A percentile compares a stretch with the other conserved stretches of the same genome.
Evolutionary conservation across 2,113 vertebrate species (phyloP).

Genomic region (Ia io): DNA sequence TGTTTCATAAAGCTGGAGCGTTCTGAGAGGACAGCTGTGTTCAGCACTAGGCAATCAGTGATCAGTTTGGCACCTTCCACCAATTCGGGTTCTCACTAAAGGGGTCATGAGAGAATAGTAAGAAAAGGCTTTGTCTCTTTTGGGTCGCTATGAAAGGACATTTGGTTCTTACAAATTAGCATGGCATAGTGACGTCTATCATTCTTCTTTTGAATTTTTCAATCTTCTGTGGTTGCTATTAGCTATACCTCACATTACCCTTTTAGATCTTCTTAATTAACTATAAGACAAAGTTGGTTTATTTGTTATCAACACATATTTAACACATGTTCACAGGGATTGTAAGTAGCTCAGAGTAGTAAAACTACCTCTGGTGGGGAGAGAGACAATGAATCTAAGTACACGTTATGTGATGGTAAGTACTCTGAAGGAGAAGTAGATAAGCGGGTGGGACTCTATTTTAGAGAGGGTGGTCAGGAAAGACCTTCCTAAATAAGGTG

Average conservation of each 20-base stretch:
- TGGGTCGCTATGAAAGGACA: conserved; percentile 59
- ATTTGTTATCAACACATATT: neutral
- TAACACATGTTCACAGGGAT: neutral
- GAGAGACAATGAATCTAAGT: neutral
- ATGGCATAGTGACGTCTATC: neutral
- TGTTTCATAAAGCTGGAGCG: conserved; percentile 68
- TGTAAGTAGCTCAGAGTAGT: neutral
- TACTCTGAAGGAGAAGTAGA: neutral
- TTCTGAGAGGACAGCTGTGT: conserved; percentile 69
- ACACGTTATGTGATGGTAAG: neutral
- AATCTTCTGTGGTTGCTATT: neutral
- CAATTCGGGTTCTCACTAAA: conserved; percentile 36
- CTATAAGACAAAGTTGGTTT: neutral
- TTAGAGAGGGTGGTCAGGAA: neutral
- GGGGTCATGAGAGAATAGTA: conserved; percentile 59
- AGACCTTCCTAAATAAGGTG: neutral
- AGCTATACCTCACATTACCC: neutral
- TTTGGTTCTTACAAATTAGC: neutral
- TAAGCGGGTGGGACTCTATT: neutral
- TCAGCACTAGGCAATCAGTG: conserved; percentile 50
- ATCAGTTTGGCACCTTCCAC: conserved; percentile 70
- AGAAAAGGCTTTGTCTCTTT: conserved; percentile 55
- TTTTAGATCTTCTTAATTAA: neutral
- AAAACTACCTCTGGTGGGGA: neutral
- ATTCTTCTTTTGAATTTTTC: neutral